Evolutionary conservation across 2,797 vertebrate genomes (phyloP).

Genomic region (Bryconaethiops microstoma): DNA sequence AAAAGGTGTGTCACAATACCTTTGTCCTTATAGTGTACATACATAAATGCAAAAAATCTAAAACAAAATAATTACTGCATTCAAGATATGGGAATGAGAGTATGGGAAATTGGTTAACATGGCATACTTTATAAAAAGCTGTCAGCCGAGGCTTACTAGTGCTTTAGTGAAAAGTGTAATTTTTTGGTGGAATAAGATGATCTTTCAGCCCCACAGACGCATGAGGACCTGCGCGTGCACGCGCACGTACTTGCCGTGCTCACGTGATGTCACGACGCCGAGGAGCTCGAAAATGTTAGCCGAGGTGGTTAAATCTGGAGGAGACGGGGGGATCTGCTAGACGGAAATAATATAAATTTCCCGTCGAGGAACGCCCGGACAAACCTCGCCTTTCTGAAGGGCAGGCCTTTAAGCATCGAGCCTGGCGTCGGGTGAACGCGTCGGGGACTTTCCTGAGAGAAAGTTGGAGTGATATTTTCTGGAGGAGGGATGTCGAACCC

Average conservation of each 20-base stretch:
- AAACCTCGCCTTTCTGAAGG: constrained; percentile 58
- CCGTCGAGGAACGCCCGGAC: constrained; percentile 62
- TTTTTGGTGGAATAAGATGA: too few relatives aligned
- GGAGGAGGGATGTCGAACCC: constrained; percentile 96
- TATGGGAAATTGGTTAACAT: too few relatives aligned
- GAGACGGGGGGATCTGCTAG: constrained; percentile 76
- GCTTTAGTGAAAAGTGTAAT: too few relatives aligned
- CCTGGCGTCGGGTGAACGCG: constrained; percentile 65
- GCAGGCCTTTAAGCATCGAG: constrained; percentile 57
- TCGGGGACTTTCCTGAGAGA: constrained; percentile 69
- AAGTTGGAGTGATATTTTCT: constrained; percentile 74
- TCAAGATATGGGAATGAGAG: too few relatives aligned
- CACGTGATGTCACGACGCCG: constrained; percentile 79
- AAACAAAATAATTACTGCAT: too few relatives aligned
- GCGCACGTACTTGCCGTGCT: constrained; percentile 70
- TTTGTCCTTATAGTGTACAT: too few relatives aligned
- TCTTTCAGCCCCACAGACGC: constrained; percentile 1
- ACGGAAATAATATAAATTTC: constrained; percentile 75
- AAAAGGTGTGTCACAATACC: too few relatives aligned
- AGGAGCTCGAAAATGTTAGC: constrained; percentile 85
- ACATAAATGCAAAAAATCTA: too few relatives aligned
- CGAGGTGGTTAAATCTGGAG: constrained; percentile 77
- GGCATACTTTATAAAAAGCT: too few relatives aligned
- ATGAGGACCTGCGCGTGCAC: constrained; percentile 57
- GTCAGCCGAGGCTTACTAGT: too few relatives aligned